Conservation (phyloP, 1,140 invertebrate species). For the Micrasema minimum region DNA sequence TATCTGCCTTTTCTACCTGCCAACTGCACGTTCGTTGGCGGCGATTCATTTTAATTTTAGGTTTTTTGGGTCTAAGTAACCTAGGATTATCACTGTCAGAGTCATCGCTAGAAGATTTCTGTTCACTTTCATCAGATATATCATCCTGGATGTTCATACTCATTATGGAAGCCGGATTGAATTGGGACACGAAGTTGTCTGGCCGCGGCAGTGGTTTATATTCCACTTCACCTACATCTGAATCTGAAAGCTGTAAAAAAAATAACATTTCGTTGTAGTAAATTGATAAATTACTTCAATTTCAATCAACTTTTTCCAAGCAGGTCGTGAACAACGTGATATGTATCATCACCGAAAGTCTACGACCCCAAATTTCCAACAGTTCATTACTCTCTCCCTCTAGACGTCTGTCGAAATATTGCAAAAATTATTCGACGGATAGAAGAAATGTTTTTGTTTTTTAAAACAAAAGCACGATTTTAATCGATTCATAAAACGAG, state of each 20-base stretch:
- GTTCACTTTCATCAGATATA: conserved; percentile 45
- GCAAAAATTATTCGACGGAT: not conserved
- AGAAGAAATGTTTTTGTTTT: no score
- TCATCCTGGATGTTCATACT: conserved; percentile 51
- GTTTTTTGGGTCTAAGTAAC: conserved; percentile 38
- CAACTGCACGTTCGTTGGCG: conserved; percentile 17
- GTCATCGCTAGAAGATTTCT: conserved; percentile 43
- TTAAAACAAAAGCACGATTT: conserved; percentile 1
- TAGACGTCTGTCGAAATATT: conserved; percentile 18
- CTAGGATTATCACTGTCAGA: conserved; percentile 48
- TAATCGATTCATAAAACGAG: not conserved
- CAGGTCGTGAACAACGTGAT: not conserved
- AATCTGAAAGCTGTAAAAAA: conserved; percentile 45
- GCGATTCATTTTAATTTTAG: conserved; percentile 47
- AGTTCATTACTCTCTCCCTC: conserved; percentile 23
- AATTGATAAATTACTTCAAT: no score
- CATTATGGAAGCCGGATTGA: conserved; percentile 47
- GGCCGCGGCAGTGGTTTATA: conserved; percentile 47
- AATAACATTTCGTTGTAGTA: conserved; percentile 7
- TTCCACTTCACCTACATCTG: conserved; percentile 44
- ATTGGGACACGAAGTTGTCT: conserved; percentile 40
- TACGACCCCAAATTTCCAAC: conserved; percentile 10
- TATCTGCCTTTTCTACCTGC: conserved; percentile 36
- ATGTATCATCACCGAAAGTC: not conserved
- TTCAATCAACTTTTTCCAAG: not conserved